Conservation (phyloP, 2,113 vertebrate genomes). For the Notarius quadriscutis region DNA sequence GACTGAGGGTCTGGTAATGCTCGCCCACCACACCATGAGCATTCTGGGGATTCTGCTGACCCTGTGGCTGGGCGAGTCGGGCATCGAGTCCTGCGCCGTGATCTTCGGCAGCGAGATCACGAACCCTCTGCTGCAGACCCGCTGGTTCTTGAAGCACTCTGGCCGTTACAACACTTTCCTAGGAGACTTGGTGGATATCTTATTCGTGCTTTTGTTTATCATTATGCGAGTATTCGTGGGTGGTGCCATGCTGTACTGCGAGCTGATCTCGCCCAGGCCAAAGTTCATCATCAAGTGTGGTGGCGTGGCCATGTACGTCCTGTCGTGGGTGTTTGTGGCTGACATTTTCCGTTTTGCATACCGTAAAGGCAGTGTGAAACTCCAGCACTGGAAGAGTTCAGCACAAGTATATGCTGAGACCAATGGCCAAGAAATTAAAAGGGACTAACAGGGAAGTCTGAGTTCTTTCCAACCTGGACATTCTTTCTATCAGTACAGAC, state of each 20-base stretch:
- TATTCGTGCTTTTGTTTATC: slow-evolving; percentile 87
- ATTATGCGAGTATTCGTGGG: slow-evolving; percentile 89
- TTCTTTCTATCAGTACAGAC: slow-evolving; percentile 17
- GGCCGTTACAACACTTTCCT: slow-evolving; percentile 78
- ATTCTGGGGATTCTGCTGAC: slow-evolving; percentile 88
- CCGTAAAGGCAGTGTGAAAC: slow-evolving; percentile 82
- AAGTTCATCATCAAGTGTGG: slow-evolving; percentile 89
- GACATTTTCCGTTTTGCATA: slow-evolving; percentile 87
- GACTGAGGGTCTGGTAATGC: slow-evolving; percentile 89
- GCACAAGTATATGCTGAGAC: slow-evolving; percentile 49
- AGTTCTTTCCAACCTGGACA: slow-evolving; percentile 5
- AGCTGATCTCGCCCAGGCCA: slow-evolving; percentile 86
- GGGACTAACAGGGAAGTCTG: slow-evolving; percentile 55
- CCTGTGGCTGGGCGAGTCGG: slow-evolving; percentile 86
- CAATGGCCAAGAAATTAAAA: slow-evolving; percentile 74
- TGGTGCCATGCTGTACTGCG: slow-evolving; percentile 89
- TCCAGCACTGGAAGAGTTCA: slow-evolving; percentile 69
- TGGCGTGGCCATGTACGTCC: slow-evolving; percentile 87
- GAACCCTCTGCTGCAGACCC: slow-evolving; percentile 91
- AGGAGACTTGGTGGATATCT: slow-evolving; percentile 84
- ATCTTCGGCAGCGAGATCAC: slow-evolving; percentile 96
- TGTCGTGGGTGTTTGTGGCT: slow-evolving; percentile 92
- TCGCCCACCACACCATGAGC: slow-evolving; percentile 92
- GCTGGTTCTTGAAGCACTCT: slow-evolving; percentile 92
- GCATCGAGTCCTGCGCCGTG: slow-evolving; percentile 86